Conservation (phyloP, 2,888 invertebrate genomes). For the Hirtodrosophila duncani region DNA sequence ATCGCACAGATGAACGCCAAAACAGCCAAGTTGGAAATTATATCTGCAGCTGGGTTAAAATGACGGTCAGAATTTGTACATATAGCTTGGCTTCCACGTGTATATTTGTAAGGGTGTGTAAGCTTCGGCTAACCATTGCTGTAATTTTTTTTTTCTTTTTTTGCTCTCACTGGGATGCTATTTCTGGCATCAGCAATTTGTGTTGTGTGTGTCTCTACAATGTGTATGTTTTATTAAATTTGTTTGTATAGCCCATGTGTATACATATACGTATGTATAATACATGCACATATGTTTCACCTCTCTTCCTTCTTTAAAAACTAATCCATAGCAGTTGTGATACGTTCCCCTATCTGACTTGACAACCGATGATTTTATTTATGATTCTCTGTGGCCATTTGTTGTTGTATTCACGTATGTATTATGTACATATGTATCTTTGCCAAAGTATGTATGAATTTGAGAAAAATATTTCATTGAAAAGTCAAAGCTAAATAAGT, state of each 20-base stretch:
- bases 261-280: neutral
- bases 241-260: slow-evolving; percentile 9
- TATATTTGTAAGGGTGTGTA: too few relatives aligned
- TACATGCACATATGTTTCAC: too few relatives aligned
- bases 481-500: slow-evolving; percentile 5
- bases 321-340: slow-evolving; percentile 41
- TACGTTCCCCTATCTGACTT: slow-evolving; percentile 20
- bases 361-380: slow-evolving; percentile 67
- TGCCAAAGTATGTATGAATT: neutral
- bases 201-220: neutral
- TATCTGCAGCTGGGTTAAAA: too few relatives aligned
- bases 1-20: too few relatives aligned
- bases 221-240: slow-evolving; percentile 36
- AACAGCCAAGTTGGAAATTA: too few relatives aligned
- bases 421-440: neutral
- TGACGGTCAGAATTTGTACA: too few relatives aligned
- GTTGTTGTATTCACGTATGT: neutral
- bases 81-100: too few relatives aligned
- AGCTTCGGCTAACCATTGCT: too few relatives aligned
- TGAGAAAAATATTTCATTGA: slow-evolving; percentile 14
- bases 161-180: slow-evolving; percentile 11
- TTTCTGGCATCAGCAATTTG: slow-evolving; percentile 18
- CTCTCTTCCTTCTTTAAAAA: slow-evolving; percentile 21
- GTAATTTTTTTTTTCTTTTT: slow-evolving; percentile 6
- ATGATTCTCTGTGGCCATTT: slow-evolving; percentile 30